Conservation (phyloP, 2,113 vertebrate species). For the Syrmaticus mikado region DNA sequence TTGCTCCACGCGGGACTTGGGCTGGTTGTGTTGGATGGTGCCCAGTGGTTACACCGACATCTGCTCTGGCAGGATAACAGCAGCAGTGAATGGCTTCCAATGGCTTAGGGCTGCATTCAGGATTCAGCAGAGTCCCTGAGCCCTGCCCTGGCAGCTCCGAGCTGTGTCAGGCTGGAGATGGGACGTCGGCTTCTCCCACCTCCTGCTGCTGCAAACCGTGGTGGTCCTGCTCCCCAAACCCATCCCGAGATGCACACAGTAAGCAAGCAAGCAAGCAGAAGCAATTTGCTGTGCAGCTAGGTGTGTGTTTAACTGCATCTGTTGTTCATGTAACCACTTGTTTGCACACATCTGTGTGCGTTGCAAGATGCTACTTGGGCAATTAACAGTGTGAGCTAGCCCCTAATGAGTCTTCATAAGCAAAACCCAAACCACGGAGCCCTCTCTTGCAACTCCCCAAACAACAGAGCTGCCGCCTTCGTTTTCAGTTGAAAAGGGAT, state of each 20-base stretch:
- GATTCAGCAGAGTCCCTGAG: not conserved
- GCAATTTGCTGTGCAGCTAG: not conserved
- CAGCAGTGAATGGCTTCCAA: not conserved
- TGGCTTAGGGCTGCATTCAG: not conserved
- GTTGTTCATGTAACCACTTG: conserved; percentile 1
- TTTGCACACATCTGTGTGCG: not conserved
- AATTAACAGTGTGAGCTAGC: not conserved
- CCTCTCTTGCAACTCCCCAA: not conserved
- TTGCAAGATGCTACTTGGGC: not conserved
- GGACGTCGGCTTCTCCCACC: not conserved
- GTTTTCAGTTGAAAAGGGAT: not conserved
- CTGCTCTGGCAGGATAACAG: not conserved
- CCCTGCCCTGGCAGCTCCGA: not conserved
- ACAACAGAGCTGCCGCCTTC: not conserved
- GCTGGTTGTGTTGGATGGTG: not conserved
- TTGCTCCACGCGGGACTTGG: not conserved
- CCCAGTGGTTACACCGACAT: not conserved
- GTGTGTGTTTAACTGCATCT: not conserved
- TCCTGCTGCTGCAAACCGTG: not conserved
- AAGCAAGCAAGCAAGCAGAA: not conserved
- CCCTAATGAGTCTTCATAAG: conserved; percentile 33
- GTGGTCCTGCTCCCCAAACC: not conserved
- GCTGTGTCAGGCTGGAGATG: not conserved
- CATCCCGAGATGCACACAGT: not conserved
- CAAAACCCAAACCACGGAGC: not conserved